A percentile compares a stretch with the other conserved stretches of the same genome.
Conservation (phyloP, 2,888 invertebrate genomes). For the Dyspetes luteomarginatus region DNA sequence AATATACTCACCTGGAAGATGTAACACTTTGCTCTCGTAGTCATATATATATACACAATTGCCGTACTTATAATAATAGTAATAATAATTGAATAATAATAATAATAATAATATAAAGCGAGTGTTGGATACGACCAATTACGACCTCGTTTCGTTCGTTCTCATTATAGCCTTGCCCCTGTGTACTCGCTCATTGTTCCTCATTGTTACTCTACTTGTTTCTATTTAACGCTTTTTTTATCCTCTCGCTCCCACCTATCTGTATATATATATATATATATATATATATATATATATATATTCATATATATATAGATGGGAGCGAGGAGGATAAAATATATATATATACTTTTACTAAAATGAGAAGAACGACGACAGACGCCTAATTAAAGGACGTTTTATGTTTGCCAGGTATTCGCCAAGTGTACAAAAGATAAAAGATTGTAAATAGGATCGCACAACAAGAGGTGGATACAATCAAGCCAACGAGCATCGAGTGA, state of each 20-base stretch:
- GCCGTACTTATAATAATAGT: constrained; percentile 42
- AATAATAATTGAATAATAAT: constrained; percentile 9
- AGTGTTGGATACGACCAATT: constrained; percentile 48
- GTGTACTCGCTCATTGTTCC: constrained; percentile 45
- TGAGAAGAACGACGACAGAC: neutral
- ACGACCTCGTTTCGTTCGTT: constrained; percentile 56
- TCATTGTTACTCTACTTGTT: constrained; percentile 36
- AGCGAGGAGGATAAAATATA: neutral
- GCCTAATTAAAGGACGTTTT: constrained; percentile 44
- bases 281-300: neutral
- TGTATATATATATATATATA: neutral
- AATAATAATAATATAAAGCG: neutral
- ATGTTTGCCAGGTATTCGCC: constrained; percentile 51
- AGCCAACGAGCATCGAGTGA: no score
- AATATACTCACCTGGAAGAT: constrained; percentile 31
- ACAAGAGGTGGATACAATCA: constrained; percentile 29
- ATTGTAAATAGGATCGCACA: constrained; percentile 6
- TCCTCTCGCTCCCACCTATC: neutral
- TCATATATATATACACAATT: neutral
- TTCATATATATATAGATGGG: neutral
- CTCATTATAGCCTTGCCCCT: constrained; percentile 36
- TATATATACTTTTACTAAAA: neutral
- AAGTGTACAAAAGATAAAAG: constrained; percentile 44
- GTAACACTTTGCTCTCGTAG: constrained; percentile 7
- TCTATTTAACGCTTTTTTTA: neutral